Base-by-base conservation (phyloP, 1,140 invertebrate genomes). In the Euwallacea fornicatus region DNA sequence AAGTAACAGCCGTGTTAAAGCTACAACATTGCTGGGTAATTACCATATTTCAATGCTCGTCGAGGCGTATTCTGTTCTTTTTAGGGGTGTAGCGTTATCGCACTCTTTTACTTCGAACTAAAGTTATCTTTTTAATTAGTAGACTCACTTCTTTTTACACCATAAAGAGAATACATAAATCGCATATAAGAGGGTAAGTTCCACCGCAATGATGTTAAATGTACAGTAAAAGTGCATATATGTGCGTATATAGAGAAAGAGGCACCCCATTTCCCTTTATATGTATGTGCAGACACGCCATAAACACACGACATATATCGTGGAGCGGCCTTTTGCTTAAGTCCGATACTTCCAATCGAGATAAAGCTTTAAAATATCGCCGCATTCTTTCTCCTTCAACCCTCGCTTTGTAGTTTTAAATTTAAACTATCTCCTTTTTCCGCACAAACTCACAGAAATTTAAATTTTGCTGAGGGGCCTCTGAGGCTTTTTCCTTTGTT, bases 351-450 rank as follows among this genome's bases (percentile, higher is more conserved):
- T 71, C 69, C 66, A 73, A 75, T 75, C 74, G 65, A 66, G 74
- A 75, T 75, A 75, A 71, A 73, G 69, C 55, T 75, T 69, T 75
- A 71, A 75, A 75, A 75, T 75, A 75, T 75, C 70, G 72, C 66
- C 72, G 62, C 72, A 72, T 73, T 75, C 72, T 73, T 75, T 75
- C 71, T 73, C 66, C 67, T 66, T 62, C 66, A 72, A 71, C 66
- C 72, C 71, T 64, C 71, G 71, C 74, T 73, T 73, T 73, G 71
- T 75, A 75, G 67, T 75, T 75, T 75, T 71, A 72, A 75, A 73
- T 75, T 75, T 73, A 75, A 75, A 75, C 74, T 75, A 73, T 75
- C 74, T 75, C 73, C 63, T 63, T 60, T 75, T 75, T 75, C 71
- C 74, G 63, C 74, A 72, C 65, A 75, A 75, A 75, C 69, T 75